Evolutionary conservation across 2,113 vertebrate species (phyloP).

Genomic region (Probosciger aterrimus): DNA sequence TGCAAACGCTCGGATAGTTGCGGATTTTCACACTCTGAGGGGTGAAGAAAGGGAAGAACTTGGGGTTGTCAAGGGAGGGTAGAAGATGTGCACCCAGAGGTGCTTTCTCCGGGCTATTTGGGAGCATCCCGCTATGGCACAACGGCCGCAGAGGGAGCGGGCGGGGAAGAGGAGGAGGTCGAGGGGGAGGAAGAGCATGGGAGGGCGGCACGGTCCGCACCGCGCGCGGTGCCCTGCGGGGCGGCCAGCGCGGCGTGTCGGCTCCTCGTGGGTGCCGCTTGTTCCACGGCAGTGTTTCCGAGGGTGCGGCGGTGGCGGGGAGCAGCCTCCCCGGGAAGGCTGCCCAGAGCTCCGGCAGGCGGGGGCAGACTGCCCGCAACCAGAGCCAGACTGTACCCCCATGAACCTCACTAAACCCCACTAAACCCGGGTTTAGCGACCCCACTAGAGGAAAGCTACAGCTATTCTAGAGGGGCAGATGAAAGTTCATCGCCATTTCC

Average conservation of each 20-base stretch:
- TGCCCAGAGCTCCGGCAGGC: not conserved
- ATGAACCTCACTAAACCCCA: not conserved
- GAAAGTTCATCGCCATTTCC: not conserved
- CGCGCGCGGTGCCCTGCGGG: not conserved
- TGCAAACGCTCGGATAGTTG: not conserved
- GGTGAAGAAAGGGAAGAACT: not conserved
- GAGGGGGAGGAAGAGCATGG: not conserved
- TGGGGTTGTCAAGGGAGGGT: not conserved
- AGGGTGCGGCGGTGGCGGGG: not conserved
- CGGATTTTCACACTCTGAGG: not conserved
- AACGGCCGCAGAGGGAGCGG: not conserved
- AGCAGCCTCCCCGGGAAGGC: not conserved
- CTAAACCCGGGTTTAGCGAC: not conserved
- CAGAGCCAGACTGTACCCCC: not conserved
- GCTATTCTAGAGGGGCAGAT: not conserved
- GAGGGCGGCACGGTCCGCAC: not conserved
- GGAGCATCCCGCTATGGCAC: not conserved
- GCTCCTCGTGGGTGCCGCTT: not conserved
- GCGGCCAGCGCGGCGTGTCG: not conserved
- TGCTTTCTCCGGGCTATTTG: not conserved
- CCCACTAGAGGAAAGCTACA: not conserved
- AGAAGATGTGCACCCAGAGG: not conserved
- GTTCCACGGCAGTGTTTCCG: not conserved
- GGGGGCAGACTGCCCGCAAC: not conserved
- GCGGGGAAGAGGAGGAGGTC: not conserved